Base-by-base conservation (phyloP, 2,797 vertebrate genomes). In the Crenuchus spilurus region DNA sequence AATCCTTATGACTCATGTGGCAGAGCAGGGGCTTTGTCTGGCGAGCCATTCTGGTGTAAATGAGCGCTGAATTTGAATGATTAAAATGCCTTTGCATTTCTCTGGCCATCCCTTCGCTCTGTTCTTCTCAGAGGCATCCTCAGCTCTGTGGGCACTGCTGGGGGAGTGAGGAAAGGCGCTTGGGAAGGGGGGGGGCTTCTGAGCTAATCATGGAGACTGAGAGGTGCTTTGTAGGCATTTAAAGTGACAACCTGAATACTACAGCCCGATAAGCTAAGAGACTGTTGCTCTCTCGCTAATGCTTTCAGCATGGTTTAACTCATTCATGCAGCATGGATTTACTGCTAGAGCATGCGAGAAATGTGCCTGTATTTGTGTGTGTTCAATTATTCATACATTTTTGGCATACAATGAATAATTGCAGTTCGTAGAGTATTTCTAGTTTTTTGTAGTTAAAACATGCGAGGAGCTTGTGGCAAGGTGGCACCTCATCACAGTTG, bases 1-100 rank as follows among this genome's bases (percentile, higher is more conserved):
- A 84, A 80, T 78, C 77, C 72, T 79, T 79, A 60, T 73, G 72
- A 84, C 74, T 81, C 72, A 81, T 75, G 63, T 72, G 72, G 70
- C 71, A 60, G 65, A 42, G 37, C 58, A 33, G 9, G 67, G 69
- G 48, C 77, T 76, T 79, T 75, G 74, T 71, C 57, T 20, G 71
- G 35, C 44, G 61, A 72, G 79, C 54, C 65, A 54, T 75, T 76
- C 55, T 68, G 60, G 57, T 72, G 67, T 79, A 78, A 81, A 74
- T 80, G 70, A 81, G 70, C 60, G n/a, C 66, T n/a, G 79, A 70
- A 49, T 75, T 46, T 77, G 51, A 83, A 76, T 82, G 72, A 82
- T 81, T 76, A 48, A 83, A 80, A 78, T 54, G 70, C 37, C 35
- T 70, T 35, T 26, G 60, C 72, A 67, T 37, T 72, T 65, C 54